Conservation (phyloP, 2,797 vertebrate genomes). For the Gorsachius magnificus region DNA sequence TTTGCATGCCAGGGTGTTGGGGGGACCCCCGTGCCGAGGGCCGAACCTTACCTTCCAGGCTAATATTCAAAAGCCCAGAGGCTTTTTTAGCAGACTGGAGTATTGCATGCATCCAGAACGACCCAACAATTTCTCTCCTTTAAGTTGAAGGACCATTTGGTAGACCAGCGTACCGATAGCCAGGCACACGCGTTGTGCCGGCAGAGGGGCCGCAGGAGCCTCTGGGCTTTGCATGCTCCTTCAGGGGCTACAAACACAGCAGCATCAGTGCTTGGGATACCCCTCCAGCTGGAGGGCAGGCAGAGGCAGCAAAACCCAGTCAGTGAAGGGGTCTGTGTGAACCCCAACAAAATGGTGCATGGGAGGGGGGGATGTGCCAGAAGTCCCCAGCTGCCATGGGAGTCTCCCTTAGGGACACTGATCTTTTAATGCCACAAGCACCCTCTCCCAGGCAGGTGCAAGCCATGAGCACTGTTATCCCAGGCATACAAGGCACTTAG, state of each 20-base stretch:
- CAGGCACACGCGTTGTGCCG: background rate
- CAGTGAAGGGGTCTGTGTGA: background rate
- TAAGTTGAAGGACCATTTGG: background rate
- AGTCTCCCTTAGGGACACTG: background rate
- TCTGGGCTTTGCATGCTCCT: background rate
- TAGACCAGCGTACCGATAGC: background rate
- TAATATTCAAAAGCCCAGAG: background rate
- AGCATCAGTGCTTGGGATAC: background rate
- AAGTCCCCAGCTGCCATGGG: background rate
- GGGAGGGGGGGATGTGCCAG: accelerated
- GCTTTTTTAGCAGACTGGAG: background rate
- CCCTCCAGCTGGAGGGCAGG: background rate
- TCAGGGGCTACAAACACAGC: background rate
- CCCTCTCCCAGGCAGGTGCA: background rate
- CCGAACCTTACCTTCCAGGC: background rate
- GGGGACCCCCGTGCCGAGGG: background rate
- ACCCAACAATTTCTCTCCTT: background rate
- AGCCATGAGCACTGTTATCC: constrained; percentile 18
- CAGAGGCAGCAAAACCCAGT: background rate
- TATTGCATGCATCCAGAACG: background rate
- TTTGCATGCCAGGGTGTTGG: background rate
- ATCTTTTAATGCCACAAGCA: constrained; percentile 37
- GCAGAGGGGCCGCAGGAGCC: background rate
- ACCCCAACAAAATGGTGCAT: accelerated
- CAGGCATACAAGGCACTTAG: background rate